A percentile compares a stretch with the other conserved stretches of the same genome.
Evolutionary conservation across 2,888 invertebrate genomes (phyloP).

Genomic region (Drosophila kanekoi): DNA sequence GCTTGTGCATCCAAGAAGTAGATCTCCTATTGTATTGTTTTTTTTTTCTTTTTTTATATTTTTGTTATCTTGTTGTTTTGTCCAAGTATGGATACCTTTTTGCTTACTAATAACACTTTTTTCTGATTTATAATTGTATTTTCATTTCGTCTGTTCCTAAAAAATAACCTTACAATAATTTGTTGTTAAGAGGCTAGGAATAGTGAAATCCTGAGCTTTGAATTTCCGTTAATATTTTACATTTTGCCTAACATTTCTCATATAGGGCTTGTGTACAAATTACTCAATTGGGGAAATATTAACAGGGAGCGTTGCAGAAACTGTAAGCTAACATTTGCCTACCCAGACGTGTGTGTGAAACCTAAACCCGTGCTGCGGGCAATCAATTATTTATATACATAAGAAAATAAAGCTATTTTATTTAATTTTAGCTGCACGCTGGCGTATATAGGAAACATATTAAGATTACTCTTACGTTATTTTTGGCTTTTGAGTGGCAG

Average conservation of each 20-base stretch:
- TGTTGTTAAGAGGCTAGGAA: too few relatives aligned
- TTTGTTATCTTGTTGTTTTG: background rate
- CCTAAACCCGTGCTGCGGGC: background rate
- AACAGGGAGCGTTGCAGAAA: background rate
- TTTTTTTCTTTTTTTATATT: conserved; percentile 2
- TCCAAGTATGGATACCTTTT: too few relatives aligned
- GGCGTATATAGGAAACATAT: too few relatives aligned
- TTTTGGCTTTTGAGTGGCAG: background rate
- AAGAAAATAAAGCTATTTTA: too few relatives aligned
- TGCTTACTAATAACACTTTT: too few relatives aligned
- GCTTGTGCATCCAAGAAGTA: background rate
- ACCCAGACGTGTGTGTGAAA: background rate
- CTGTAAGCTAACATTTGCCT: background rate
- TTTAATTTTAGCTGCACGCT: too few relatives aligned
- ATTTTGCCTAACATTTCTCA: background rate
- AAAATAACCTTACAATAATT: too few relatives aligned
- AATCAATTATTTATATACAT: background rate
- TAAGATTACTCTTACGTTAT: too few relatives aligned
- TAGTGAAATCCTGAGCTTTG: too few relatives aligned
- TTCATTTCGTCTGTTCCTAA: too few relatives aligned
- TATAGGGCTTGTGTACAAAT: background rate
- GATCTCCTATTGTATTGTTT: background rate
- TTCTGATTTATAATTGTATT: too few relatives aligned
- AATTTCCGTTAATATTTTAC: background rate
- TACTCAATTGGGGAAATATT: background rate